Evolutionary conservation across 1,140 invertebrate genomes (phyloP).

Genomic region (Neocloeon triangulifer): DNA sequence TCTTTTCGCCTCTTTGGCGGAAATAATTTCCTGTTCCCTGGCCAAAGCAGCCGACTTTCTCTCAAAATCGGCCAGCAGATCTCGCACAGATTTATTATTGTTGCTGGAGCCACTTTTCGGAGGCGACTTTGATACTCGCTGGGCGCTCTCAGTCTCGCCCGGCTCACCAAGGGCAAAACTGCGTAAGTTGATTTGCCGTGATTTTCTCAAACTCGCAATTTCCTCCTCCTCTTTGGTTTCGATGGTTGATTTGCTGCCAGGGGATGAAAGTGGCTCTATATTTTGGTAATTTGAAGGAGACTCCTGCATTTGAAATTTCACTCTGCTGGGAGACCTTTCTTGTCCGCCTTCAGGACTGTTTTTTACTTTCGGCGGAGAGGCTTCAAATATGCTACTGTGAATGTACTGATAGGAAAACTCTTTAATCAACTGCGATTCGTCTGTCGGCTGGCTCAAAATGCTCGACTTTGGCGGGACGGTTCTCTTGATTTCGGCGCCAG

Average conservation of each 20-base stretch:
- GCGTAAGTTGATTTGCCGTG: conserved; percentile 6
- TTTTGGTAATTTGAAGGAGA: conserved; percentile 15
- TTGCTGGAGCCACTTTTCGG: conserved; percentile 5
- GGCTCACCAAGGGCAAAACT: conserved; percentile 6
- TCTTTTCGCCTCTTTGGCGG: conserved; percentile 11
- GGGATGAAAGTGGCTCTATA: no score
- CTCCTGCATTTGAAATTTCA: no score
- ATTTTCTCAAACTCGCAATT: conserved; percentile 4
- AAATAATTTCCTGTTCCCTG: conserved; percentile 11
- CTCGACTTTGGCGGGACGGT: background rate
- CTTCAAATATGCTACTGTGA: conserved; percentile 25
- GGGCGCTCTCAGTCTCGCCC: no score
- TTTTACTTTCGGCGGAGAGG: no score
- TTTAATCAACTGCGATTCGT: conserved; percentile 20
- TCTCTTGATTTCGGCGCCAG: background rate
- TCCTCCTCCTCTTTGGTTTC: conserved; percentile 6
- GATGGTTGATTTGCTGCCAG: conserved; percentile 3
- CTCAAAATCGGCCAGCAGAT: conserved; percentile 27
- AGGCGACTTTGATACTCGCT: no score
- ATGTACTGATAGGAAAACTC: conserved; percentile 24
- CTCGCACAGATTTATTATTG: conserved; percentile 24
- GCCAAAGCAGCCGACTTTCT: conserved; percentile 20
- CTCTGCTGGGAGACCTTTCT: no score
- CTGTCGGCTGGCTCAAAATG: conserved; percentile 7
- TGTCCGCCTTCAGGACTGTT: no score